These are phyloP conservation scores for Ifrita kowaldi DNA, from an alignment of 2,113 vertebrate genomes.

Conservation along the genomic window DNA sequence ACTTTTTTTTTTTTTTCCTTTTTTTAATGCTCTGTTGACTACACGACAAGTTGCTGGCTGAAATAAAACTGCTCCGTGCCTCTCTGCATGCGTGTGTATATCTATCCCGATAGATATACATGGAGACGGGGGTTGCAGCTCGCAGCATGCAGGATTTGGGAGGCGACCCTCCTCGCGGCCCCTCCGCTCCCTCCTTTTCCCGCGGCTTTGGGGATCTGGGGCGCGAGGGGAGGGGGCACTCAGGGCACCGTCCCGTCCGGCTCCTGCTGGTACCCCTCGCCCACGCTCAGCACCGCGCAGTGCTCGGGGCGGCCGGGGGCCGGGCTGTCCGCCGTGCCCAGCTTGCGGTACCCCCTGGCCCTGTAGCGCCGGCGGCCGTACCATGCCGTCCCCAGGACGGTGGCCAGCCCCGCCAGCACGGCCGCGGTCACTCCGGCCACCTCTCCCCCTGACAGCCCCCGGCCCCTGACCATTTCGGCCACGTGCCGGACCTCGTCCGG, in stretches of 20 bases:
- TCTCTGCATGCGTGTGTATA: constrained; percentile 39
- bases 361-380: constrained; percentile 32
- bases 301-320: rapidly evolving
- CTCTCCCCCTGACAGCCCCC: background rate
- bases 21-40: constrained; percentile 50
- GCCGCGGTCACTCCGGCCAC: constrained; percentile 15
- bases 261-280: background rate
- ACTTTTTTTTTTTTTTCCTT: background rate
- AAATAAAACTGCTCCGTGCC: constrained; percentile 55
- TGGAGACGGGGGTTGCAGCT: background rate
- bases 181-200: background rate
- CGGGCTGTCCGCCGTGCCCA: background rate
- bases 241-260: background rate
- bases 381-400: background rate
- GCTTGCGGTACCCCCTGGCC: background rate
- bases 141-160: background rate
- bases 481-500: constrained; percentile 55
- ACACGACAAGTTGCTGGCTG: background rate
- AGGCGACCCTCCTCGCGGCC: rapidly evolving
- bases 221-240: rapidly evolving
- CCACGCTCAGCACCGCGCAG: background rate
- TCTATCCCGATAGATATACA: constrained; percentile 52
- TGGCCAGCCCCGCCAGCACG: background rate
- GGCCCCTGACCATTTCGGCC: background rate
- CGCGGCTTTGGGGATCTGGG: background rate